Base-by-base conservation (phyloP, 2,888 invertebrate genomes). In the Lycia hirtaria region DNA sequence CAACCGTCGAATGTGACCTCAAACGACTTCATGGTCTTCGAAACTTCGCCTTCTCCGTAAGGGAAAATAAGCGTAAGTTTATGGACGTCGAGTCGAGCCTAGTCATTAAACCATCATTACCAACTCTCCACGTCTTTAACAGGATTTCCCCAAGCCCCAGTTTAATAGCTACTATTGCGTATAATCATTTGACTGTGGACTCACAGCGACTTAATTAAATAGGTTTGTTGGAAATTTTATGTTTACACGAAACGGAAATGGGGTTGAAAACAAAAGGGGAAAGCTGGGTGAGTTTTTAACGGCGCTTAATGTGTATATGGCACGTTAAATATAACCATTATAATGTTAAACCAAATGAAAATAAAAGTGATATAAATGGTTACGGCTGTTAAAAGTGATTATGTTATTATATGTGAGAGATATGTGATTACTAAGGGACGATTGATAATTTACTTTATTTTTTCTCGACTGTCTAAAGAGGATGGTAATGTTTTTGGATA, bases 31-130 rank as follows among this genome's bases (percentile, higher is more conserved):
- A n/a, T n/a, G n/a, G n/a, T n/a, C n/a, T n/a, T n/a, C n/a, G n/a
- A n/a, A n/a, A n/a, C n/a, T n/a, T n/a, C n/a, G n/a, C n/a, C n/a
- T n/a, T n/a, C n/a, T n/a, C n/a, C n/a, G n/a, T n/a, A n/a, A n/a
- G n/a, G n/a, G n/a, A n/a, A n/a, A n/a, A n/a, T n/a, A n/a, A n/a
- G n/a, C n/a, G 6, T 43, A 55, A 40, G 63, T 69, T 61, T 53
- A 68, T 55, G 56, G 49, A 50, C 59, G 60, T 35, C 66, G 58
- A 65, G 65, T 57, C 67, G 43, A 26, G 41, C 3, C n/a, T 33
- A 33, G 76, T 78, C 77, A 77, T 81, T 79, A 78, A 69, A 69
- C 71, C 65, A 70, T 77, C 76, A 80, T 81, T 81, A 78, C 73
- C 74, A 73, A 65, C 71, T 75, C 72, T 69, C 68, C 67, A 71